Conservation (phyloP, 2,888 invertebrate genomes). For the Palloptera scutellata region DNA sequence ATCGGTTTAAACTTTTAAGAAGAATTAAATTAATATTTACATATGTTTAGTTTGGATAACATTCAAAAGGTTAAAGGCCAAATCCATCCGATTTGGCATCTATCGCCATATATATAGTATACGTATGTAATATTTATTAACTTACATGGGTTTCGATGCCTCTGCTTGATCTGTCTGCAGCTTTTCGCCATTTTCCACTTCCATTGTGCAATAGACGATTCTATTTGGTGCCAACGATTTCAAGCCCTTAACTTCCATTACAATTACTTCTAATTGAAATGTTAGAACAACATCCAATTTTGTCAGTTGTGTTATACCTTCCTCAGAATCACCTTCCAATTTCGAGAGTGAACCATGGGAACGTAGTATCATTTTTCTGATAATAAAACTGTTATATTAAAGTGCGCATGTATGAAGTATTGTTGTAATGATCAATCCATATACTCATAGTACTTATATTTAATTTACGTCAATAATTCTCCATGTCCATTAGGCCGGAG, state of each 20-base stretch:
- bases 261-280: slow-evolving; percentile 97
- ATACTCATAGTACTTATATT: too few species aligned
- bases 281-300: slow-evolving; percentile 98
- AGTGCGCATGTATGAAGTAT: too few species aligned
- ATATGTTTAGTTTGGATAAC: too few species aligned
- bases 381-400: not conserved
- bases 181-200: slow-evolving; percentile 98
- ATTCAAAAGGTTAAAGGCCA: not conserved
- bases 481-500: too few species aligned
- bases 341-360: slow-evolving; percentile 92
- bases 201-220: slow-evolving; percentile 99
- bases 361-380: slow-evolving; percentile 69
- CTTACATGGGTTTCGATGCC: slow-evolving; percentile 96
- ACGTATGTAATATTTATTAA: too few species aligned
- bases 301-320: slow-evolving; percentile 93
- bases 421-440: too few species aligned
- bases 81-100: not conserved
- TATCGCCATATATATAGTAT: too few species aligned
- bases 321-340: slow-evolving; percentile 93
- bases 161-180: slow-evolving; percentile 99
- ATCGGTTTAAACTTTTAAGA: too few species aligned
- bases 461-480: too few species aligned
- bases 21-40: too few species aligned
- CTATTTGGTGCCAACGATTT: slow-evolving; percentile 96
- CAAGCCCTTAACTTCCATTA: slow-evolving; percentile 98